These are phyloP conservation scores for Nesogale talazaci DNA, from an alignment of 2,113 vertebrate species.

Conservation along the genomic window DNA sequence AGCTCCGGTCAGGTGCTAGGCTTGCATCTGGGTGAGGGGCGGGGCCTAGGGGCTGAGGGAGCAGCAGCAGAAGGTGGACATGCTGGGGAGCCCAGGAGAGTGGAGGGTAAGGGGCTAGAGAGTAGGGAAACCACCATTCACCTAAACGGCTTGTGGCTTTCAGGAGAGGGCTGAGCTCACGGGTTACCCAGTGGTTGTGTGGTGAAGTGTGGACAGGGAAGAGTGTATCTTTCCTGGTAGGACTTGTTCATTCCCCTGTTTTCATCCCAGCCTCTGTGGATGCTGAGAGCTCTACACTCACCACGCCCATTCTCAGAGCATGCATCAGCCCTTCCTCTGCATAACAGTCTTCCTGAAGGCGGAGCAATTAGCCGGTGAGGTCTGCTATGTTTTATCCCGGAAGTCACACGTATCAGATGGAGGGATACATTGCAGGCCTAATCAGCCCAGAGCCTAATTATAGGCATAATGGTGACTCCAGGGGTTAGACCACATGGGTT, in stretches of 20 bases:
- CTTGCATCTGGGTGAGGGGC: background rate
- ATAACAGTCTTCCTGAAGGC: background rate
- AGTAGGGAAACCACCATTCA: background rate
- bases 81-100: background rate
- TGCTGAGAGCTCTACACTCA: background rate
- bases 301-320: background rate
- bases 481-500: rapidly evolving
- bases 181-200: rapidly evolving
- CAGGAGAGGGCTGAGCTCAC: rapidly evolving
- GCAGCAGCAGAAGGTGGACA: no score
- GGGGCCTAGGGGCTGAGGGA: background rate
- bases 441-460: background rate
- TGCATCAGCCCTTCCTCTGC: rapidly evolving
- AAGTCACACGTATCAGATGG: background rate
- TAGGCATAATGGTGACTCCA: background rate
- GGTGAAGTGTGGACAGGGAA: background rate
- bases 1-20: background rate
- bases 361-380: background rate
- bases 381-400: background rate
- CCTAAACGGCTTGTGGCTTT: rapidly evolving
- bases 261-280: background rate
- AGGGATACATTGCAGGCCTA: background rate
- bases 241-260: background rate
- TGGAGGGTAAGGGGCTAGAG: background rate
- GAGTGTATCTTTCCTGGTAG: rapidly evolving